phyloP scores from a whole-genome alignment of 2,113 vertebrate species.

The Sula dactylatra region DNA sequence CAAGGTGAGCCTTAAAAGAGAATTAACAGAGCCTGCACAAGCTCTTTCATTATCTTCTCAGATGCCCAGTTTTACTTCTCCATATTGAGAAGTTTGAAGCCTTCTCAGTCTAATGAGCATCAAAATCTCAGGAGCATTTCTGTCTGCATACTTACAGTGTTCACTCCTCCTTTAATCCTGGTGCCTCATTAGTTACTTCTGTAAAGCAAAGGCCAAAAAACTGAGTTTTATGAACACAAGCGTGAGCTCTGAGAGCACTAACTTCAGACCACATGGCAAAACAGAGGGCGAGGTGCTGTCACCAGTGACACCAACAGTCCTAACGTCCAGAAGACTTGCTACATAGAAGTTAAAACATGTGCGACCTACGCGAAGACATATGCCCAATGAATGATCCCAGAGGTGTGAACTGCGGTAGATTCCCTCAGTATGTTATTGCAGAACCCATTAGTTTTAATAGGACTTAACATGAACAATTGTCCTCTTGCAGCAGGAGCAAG shows the following conservation, averaged over 20 bases:
- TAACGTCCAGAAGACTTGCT: background rate
- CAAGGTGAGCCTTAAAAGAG: background rate
- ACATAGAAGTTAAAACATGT: background rate
- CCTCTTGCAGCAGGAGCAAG: rapidly evolving
- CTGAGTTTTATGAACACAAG: background rate
- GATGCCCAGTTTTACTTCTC: conserved; percentile 2
- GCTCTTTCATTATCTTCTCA: conserved; percentile 26
- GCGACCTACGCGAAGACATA: background rate
- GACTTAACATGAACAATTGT: background rate
- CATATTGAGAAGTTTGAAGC: background rate
- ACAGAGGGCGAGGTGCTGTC: background rate
- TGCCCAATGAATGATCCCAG: rapidly evolving
- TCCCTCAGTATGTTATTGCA: background rate
- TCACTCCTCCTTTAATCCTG: conserved; percentile 29
- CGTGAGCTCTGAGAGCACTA: background rate
- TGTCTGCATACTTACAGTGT: background rate
- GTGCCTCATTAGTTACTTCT: conserved; percentile 27
- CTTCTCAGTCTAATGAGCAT: conserved; percentile 33
- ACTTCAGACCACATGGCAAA: background rate
- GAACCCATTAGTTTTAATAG: background rate
- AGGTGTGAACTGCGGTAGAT: background rate
- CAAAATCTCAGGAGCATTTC: conserved; percentile 48
- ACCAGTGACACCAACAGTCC: background rate
- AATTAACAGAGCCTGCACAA: background rate
- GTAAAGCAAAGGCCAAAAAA: background rate